These are phyloP conservation scores for Conger conger DNA, from an alignment of 2,113 vertebrate species.

Conservation along the genomic window DNA sequence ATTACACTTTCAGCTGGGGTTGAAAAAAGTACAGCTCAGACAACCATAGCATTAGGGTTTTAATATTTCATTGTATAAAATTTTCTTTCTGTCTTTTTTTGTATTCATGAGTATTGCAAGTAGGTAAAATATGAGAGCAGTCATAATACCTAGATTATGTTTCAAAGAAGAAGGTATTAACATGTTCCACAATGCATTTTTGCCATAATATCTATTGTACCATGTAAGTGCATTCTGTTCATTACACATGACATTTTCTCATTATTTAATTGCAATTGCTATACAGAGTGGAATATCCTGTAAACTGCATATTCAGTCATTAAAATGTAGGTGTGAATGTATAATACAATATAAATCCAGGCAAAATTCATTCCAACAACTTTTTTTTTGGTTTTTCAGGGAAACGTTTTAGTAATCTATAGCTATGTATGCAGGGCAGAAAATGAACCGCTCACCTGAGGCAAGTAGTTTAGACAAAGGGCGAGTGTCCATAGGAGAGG, in stretches of 20 bases:
- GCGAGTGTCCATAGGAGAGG: too few relatives aligned
- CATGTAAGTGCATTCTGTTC: background rate
- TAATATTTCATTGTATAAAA: slow-evolving; percentile 33
- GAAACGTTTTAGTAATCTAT: background rate
- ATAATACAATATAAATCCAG: background rate
- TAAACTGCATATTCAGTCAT: background rate
- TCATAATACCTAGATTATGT: slow-evolving; percentile 22
- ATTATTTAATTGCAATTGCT: background rate
- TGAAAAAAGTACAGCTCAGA: slow-evolving; percentile 18
- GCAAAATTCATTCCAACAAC: background rate
- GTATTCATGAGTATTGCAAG: slow-evolving; percentile 23
- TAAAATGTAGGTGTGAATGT: background rate
- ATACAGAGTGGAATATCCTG: background rate
- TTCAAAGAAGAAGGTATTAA: slow-evolving; percentile 16
- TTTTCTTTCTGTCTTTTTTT: slow-evolving; percentile 27
- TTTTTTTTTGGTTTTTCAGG: background rate
- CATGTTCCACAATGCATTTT: background rate
- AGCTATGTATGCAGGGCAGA: background rate
- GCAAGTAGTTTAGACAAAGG: too few relatives aligned
- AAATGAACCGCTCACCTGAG: too few relatives aligned
- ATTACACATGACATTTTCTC: background rate
- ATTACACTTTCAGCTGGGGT: slow-evolving; percentile 29
- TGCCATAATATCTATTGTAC: background rate
- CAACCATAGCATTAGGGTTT: slow-evolving; percentile 7
- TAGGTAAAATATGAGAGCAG: background rate